These are phyloP conservation scores for Pelusios castaneus DNA, from an alignment of 2,113 vertebrate genomes.

Conservation along the genomic window DNA sequence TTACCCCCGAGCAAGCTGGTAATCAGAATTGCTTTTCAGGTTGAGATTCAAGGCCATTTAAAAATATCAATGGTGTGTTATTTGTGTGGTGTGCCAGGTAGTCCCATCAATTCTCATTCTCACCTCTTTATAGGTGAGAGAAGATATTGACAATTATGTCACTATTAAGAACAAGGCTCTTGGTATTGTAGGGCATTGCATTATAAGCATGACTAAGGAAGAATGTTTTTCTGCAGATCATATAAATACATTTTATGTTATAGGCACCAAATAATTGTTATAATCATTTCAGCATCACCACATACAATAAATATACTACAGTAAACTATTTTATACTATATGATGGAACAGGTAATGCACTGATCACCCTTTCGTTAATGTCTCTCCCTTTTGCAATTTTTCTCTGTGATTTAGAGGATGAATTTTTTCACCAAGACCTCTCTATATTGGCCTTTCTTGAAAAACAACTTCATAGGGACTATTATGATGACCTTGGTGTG, in stretches of 20 bases:
- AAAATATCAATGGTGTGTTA: not conserved
- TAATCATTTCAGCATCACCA: not conserved
- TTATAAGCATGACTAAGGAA: not conserved
- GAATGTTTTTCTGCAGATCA: not conserved
- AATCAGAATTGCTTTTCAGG: constrained; percentile 36
- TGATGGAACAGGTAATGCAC: not conserved
- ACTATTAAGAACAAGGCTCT: accelerated
- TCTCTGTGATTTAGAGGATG: not conserved
- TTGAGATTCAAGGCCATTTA: not conserved
- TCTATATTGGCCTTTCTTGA: constrained; percentile 9
- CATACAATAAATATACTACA: not conserved
- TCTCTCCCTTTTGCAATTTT: not conserved
- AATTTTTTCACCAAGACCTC: not conserved
- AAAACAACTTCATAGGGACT: constrained; percentile 4
- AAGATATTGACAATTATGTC: not conserved
- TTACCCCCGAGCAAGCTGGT: not conserved
- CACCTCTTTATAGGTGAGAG: not conserved
- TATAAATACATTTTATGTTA: not conserved
- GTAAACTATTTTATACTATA: not conserved
- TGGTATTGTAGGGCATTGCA: not conserved
- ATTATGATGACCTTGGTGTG: not conserved
- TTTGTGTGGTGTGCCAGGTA: not conserved
- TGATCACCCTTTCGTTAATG: not conserved
- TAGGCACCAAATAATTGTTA: not conserved
- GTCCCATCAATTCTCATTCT: constrained; percentile 15